Base-by-base conservation (phyloP, 2,888 invertebrate genomes). In the Drosophila kuntzei region DNA sequence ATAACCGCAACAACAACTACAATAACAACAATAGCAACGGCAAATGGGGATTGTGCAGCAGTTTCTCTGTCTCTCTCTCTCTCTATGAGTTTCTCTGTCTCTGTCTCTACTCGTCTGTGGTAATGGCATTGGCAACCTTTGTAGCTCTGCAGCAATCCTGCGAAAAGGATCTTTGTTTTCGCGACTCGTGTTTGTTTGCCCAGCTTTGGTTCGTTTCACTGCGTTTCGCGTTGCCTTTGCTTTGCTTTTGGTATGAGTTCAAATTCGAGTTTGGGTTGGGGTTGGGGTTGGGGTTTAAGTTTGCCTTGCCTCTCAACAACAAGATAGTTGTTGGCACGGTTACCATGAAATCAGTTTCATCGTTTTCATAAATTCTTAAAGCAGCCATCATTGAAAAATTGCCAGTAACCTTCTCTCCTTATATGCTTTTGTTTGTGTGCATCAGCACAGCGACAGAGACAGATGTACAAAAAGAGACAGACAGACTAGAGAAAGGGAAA, bases 91-190 rank as follows among this genome's bases (percentile, higher is more conserved):
- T n/a, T 29, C 2, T 32, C 3, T 29, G 41, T 41, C 41, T 41
- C 29, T 54, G 41, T 54, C 53, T 41, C 29, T 29, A 4, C 14
- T 20, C 41, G 66, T 58, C 63, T 73, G 80, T 85, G 86, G 83
- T 86, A 85, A 86, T 85, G 83, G 83, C 83, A 83, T 84, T 84
- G 81, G 76, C 72, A 84, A 73, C 81, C 80, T 81, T 82, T 79
- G 65, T 62, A 59, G 67, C 62, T 49, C 54, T 67, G 36, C 39
- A 59, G 64, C 76, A 64, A 53, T 76, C 61, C 64, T 54, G 66
- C 64, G 55, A 62, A 71, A 77, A 69, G 68, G 66, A 71, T 66
- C 71, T 74, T 79, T 79, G 79, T 79, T 79, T 76, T 79, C 58
- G 61, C 55, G 61, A 65, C 67, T 62, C 46, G 61, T 68, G 60